Conservation (phyloP, 2,113 vertebrate genomes). For the Calonectris borealis region DNA sequence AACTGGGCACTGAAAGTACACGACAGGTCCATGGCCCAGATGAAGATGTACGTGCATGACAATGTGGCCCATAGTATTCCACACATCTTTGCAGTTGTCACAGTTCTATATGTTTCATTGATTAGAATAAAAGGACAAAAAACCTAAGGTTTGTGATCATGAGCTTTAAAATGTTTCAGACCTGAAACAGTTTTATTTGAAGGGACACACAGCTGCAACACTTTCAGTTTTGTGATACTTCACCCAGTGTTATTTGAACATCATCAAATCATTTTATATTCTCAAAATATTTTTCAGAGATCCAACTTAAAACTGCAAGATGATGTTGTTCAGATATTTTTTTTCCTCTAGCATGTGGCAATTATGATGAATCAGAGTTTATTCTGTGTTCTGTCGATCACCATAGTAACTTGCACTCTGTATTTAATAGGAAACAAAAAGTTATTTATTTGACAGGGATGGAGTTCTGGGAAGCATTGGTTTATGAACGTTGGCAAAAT, state of each 20-base stretch:
- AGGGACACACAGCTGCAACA: not conserved
- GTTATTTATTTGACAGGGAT: constrained; percentile 43
- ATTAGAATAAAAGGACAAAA: not conserved
- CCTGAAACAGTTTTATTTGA: not conserved
- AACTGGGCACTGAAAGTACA: not conserved
- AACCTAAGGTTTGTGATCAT: not conserved
- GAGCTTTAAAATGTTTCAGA: not conserved
- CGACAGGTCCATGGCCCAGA: not conserved
- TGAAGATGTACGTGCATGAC: rapidly evolving
- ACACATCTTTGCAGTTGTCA: not conserved
- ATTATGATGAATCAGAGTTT: constrained; percentile 53
- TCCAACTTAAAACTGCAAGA: constrained; percentile 8
- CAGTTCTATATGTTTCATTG: not conserved
- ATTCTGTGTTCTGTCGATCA: constrained; percentile 31
- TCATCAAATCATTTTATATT: constrained; percentile 2
- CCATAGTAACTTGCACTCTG: constrained; percentile 53
- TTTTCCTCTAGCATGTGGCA: not conserved
- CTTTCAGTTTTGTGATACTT: not conserved
- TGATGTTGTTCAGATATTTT: not conserved
- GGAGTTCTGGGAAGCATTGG: not conserved
- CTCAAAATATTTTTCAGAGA: constrained; percentile 6
- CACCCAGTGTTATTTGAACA: not conserved
- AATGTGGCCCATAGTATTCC: not conserved
- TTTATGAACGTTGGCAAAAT: constrained; percentile 13
- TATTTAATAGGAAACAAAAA: constrained; percentile 56